Evolutionary conservation across 1,140 invertebrate species (phyloP), one percentile per base, ranked within the genome.

Genomic region (Aphidius ervi): DNA sequence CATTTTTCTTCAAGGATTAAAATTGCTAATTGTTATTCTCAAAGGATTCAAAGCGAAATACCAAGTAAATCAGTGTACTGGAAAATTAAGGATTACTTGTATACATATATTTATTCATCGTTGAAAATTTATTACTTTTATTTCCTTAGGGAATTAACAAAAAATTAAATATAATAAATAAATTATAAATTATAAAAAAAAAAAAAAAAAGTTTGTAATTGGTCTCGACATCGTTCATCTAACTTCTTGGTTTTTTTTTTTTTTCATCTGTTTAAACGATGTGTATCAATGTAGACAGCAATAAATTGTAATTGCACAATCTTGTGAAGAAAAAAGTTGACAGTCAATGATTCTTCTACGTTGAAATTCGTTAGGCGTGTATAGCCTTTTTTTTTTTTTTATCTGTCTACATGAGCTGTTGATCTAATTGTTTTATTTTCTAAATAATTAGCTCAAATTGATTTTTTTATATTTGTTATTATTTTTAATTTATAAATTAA

Each of bases 21-120:
- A 66, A 71, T 74, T 67, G 67, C 68, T 76, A 75, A 76, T 73
- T 75, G 72, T 72, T 76, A 73, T 67, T 69, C 66, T 68, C 67
- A 65, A 67, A 68, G 66, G 70, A 70, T 65, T 63, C 56, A 52
- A 64, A 61, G 56, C 31, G 9, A 42, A 49, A 54, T 59, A 40
- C 37, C 43, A 56, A 40, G 47, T 10, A 57, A 54, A 57, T 62
- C 67, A 65, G 54, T 57, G 67, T 64, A 59, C 60, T 58, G 70
- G 67, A 71, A 73, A 74, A 74, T 73, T 74, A 65, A 67, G 71
- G 71, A 74, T 73, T 70, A 73, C 57, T 10, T 48, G 43, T 46
- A 46, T 46, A 46, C 4, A 48, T 31, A 31, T 31, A 46, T 46
- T 16, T 9, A 46, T n/a, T 49, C n/a, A 20, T 23, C 6, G 16